Evolutionary conservation across 2,888 invertebrate species (phyloP).

Genomic region (Leucoma salicis): DNA sequence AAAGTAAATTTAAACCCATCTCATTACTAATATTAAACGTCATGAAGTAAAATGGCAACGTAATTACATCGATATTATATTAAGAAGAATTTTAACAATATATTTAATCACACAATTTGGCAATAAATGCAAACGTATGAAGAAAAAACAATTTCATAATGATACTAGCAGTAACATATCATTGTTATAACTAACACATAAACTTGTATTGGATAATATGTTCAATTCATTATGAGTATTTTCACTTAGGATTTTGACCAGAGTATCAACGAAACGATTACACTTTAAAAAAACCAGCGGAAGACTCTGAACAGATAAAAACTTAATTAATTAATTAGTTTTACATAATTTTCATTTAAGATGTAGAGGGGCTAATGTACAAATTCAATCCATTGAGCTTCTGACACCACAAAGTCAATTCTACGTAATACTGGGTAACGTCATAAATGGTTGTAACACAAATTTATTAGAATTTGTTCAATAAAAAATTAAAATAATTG

Average conservation of each 20-base stretch:
- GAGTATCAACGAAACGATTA: conserved; percentile 20
- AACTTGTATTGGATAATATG: not conserved
- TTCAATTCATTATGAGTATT: conserved; percentile 22
- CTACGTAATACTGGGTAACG: conserved; percentile 61
- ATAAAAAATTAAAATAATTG: conserved; percentile 22
- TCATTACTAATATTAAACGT: conserved; percentile 29
- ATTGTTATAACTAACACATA: conserved; percentile 3
- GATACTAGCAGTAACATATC: conserved; percentile 29
- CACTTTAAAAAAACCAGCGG: conserved; percentile 34
- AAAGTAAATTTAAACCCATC: conserved; percentile 31
- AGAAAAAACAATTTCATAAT: conserved; percentile 24
- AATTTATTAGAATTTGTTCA: conserved; percentile 19
- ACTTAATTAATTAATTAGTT: conserved; percentile 18
- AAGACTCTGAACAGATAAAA: conserved; percentile 43
- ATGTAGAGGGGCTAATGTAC: conserved; percentile 14
- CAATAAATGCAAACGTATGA: conserved; percentile 35
- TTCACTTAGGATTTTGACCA: conserved; percentile 10
- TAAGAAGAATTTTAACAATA: conserved; percentile 30
- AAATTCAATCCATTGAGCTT: conserved; percentile 66
- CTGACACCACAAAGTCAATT: conserved; percentile 65
- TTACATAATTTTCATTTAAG: too few relatives aligned
- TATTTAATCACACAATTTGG: conserved; percentile 35
- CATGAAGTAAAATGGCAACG: conserved; percentile 52
- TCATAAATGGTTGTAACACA: conserved; percentile 36
- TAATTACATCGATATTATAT: conserved; percentile 38